Conservation (phyloP, 1,140 invertebrate genomes). For the Platyscapa corneri region DNA sequence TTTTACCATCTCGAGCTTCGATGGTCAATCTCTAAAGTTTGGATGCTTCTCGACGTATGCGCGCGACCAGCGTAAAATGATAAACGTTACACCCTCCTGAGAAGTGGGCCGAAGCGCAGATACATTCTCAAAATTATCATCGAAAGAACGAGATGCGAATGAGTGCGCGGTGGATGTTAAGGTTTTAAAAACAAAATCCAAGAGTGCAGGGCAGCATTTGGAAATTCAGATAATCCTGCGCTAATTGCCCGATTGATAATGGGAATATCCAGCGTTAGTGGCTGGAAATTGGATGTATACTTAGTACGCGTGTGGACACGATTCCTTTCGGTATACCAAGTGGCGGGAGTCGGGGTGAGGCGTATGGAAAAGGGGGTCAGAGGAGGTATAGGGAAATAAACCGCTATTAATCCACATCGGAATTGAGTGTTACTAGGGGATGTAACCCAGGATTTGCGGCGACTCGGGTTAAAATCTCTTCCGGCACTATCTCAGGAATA, state of each 20-base stretch:
- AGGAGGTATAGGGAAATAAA: slow-evolving; percentile 61
- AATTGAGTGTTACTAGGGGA: slow-evolving; percentile 74
- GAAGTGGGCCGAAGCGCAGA: no score
- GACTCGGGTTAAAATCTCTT: slow-evolving; percentile 71
- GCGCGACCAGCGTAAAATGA: no score
- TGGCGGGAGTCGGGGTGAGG: slow-evolving; percentile 35
- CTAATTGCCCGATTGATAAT: slow-evolving; percentile 64
- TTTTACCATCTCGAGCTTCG: no score
- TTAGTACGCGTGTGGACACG: slow-evolving; percentile 42
- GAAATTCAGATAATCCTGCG: slow-evolving; percentile 35
- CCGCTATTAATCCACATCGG: slow-evolving; percentile 74
- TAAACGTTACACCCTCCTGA: no score
- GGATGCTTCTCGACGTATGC: no score
- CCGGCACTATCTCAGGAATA: slow-evolving; percentile 67
- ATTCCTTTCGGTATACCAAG: slow-evolving; percentile 56
- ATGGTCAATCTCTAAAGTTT: no score
- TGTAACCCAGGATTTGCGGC: slow-evolving; percentile 69
- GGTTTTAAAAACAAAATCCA: neutral
- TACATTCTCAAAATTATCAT: no score
- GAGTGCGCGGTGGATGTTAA: no score
- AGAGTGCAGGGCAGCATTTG: neutral
- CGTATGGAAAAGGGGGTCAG: slow-evolving; percentile 34
- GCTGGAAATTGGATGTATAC: slow-evolving; percentile 35
- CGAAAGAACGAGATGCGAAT: no score
- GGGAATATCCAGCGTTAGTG: slow-evolving; percentile 60